Evolutionary conservation across 1,140 invertebrate species (phyloP).

Genomic region (Euura saliciscinereae): DNA sequence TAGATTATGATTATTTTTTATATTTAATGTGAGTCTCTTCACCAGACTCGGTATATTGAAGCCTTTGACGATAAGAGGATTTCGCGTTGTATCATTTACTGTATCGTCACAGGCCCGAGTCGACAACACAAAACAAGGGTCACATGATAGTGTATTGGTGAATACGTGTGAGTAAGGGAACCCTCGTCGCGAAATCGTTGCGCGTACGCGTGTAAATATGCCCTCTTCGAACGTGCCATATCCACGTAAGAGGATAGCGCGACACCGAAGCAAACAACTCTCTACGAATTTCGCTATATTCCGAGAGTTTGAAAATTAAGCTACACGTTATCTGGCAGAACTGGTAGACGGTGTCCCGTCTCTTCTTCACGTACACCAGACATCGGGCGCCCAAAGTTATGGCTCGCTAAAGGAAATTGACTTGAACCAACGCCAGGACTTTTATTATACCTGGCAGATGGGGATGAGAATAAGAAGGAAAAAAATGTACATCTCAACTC

Average conservation of each 20-base stretch:
- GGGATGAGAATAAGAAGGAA: constrained; percentile 33
- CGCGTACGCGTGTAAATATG: background rate
- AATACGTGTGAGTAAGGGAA: background rate
- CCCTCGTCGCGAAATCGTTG: background rate
- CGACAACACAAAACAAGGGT: too few relatives aligned
- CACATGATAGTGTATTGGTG: too few relatives aligned
- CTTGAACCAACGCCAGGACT: constrained; percentile 54
- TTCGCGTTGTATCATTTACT: too few relatives aligned
- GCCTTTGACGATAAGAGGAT: too few relatives aligned
- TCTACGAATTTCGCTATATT: background rate
- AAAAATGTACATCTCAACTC: constrained; percentile 15
- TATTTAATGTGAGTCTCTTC: too few relatives aligned
- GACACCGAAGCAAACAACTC: background rate
- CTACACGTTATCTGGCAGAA: background rate
- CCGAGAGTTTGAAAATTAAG: background rate
- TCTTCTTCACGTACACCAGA: background rate
- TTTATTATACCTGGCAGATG: constrained; percentile 12
- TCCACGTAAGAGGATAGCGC: background rate
- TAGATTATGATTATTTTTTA: too few relatives aligned
- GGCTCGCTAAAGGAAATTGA: constrained; percentile 54
- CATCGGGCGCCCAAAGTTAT: constrained; percentile 33
- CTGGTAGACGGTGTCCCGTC: background rate
- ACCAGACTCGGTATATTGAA: too few relatives aligned
- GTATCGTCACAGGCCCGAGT: too few relatives aligned
- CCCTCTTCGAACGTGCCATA: background rate